Base-by-base conservation (phyloP, 2,113 vertebrate genomes). In the Phylloscopus whistleri region DNA sequence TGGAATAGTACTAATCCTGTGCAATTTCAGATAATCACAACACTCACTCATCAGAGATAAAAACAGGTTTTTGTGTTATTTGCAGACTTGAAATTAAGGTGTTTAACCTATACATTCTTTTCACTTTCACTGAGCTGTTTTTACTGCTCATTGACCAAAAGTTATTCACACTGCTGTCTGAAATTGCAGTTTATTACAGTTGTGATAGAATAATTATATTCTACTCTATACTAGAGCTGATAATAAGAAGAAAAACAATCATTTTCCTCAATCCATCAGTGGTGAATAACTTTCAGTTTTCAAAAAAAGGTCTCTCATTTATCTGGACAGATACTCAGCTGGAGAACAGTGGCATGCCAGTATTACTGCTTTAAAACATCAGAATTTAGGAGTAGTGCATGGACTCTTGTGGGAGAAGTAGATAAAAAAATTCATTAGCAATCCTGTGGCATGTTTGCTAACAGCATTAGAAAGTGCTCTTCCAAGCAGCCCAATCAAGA, bases 101-200 rank as follows among this genome's bases (percentile, higher is more conserved):
- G 28, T 81, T 87, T 90, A 35, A 93, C 30, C 33, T 84, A 26
- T 78, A 52, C 39, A 56, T 88, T 82, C 62, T 85, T 26, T 90
- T 81, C 27, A 68, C 48, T 63, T 94, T 84, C 64, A 92, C 56
- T 88, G 55, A 83, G 17, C 67, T 26, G 27, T 72, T 90, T 89
- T 91, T 84, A 56, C 11, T 94, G 43, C 56, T 95, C 70, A 80
- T 94, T 95, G 89, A 95, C 81, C 74, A 85, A 90, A 95, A 95
- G 82, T 96, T 81, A 96, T 66, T 93, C 37, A 81, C 21, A 7
- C 22, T 90, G 41, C 63, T 85, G 70, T 94, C 73, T 93, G 60
- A 89, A 96, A 94, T 93, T 95, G 58, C 51, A 95, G 85, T 94
- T 95, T 84, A 85, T 74, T 93, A 39, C 77, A 89, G 77, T 92